A percentile compares a stretch with the other conserved stretches of the same genome.
Conservation (phyloP, 2,888 invertebrate genomes). For the Aphidoletes aphidimyza region DNA sequence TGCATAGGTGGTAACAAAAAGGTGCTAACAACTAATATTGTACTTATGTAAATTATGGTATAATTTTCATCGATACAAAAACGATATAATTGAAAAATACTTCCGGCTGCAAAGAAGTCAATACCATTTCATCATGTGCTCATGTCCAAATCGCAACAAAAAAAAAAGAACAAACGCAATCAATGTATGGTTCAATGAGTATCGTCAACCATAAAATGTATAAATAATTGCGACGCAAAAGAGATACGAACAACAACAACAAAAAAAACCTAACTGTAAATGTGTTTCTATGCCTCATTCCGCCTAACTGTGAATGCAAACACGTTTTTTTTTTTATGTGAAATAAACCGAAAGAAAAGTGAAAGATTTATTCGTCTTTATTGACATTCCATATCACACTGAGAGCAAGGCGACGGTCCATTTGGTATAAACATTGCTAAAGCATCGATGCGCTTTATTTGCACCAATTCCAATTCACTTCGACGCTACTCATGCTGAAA, state of each 20-base stretch:
- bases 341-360: not conserved
- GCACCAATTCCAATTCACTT: not conserved
- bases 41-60: not conserved
- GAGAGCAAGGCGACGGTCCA: not conserved
- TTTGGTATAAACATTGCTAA: not conserved
- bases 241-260: not conserved
- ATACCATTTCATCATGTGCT: not conserved
- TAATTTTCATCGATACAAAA: not conserved
- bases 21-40: no score
- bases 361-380: conserved; percentile 26
- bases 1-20: no score
- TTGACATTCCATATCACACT: not conserved
- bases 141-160: not conserved
- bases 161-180: not conserved
- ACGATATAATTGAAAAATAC: not conserved
- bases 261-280: not conserved
- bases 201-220: not conserved
- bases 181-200: not conserved
- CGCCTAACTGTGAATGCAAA: not conserved
- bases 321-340: not conserved
- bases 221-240: not conserved
- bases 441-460: not conserved
- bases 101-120: not conserved
- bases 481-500: no score
- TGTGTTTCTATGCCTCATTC: not conserved